phyloP scores from a whole-genome alignment of 2,113 vertebrate species.

The Mugil cephalus region DNA sequence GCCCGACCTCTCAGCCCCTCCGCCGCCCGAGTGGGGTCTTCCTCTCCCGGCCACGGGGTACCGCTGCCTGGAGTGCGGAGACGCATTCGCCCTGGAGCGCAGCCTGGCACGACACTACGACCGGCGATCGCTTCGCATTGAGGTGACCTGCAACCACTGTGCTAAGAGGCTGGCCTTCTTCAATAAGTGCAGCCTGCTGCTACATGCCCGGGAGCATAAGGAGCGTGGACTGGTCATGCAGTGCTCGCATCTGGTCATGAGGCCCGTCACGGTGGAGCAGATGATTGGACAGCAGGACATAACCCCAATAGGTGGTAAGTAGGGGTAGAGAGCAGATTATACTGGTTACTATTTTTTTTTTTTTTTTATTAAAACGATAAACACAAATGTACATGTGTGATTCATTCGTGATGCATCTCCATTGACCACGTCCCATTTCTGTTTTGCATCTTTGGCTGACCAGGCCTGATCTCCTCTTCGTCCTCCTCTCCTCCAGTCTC shows the following conservation, averaged over 20 bases:
- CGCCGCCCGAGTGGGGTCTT: constrained; percentile 88
- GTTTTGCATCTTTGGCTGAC: constrained; percentile 44
- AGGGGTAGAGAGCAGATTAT: background rate
- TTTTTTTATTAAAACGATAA: background rate
- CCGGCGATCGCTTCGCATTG: constrained; percentile 94
- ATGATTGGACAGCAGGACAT: constrained; percentile 97
- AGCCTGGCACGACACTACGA: constrained; percentile 96
- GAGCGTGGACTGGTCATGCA: constrained; percentile 98
- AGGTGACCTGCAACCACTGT: constrained; percentile 98
- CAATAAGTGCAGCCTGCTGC: constrained; percentile 97
- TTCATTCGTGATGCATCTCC: constrained; percentile 33
- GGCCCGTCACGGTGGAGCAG: constrained; percentile 94
- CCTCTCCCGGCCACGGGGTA: constrained; percentile 88
- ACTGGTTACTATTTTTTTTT: background rate
- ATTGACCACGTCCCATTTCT: constrained; percentile 42
- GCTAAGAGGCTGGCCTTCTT: constrained; percentile 95
- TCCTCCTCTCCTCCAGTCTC: constrained; percentile 80
- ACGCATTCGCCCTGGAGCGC: constrained; percentile 94
- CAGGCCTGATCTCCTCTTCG: constrained; percentile 78
- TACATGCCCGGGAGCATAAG: constrained; percentile 97
- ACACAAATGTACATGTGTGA: background rate
- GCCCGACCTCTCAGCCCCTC: constrained; percentile 90
- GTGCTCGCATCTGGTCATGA: constrained; percentile 97
- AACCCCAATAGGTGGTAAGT: constrained; percentile 84
- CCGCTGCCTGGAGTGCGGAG: constrained; percentile 96